phyloP scores from a whole-genome alignment of 2,113 vertebrate species.

The Cyrtonyx montezumae region DNA sequence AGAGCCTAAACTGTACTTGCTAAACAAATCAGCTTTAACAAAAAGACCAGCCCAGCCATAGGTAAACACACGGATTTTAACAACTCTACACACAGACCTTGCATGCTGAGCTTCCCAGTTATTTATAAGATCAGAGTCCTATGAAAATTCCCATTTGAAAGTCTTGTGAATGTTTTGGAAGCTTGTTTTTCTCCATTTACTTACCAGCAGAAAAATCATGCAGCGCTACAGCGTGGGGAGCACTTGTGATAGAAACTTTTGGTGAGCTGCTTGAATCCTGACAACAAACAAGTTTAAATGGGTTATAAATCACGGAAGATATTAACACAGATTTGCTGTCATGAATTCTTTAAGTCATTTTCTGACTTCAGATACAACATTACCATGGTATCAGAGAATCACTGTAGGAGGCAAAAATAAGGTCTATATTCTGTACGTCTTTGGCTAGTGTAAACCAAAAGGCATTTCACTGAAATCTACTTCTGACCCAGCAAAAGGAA shows the following conservation, averaged over 20 bases:
- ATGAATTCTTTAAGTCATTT: not conserved
- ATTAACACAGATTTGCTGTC: not conserved
- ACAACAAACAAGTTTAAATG: conserved; percentile 20
- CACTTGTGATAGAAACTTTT: conserved; percentile 61
- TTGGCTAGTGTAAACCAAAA: not conserved
- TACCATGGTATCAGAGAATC: not conserved
- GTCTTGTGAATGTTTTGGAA: not conserved
- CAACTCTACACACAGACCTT: not conserved
- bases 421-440: not conserved
- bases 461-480: not conserved
- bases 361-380: not conserved
- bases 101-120: not conserved
- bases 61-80: not conserved
- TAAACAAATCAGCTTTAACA: not conserved
- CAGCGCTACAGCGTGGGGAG: conserved; percentile 83
- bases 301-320: not conserved
- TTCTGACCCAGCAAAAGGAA: not conserved
- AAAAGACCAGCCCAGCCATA: not conserved
- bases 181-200: not conserved
- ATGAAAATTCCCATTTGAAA: not conserved
- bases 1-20: not conserved
- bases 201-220: conserved; percentile 91
- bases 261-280: conserved; percentile 65
- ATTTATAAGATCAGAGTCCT: not conserved
- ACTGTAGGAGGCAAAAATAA: not conserved